These are phyloP conservation scores for Pherbina coryleti DNA, from an alignment of 2,888 invertebrate species.

Conservation along the genomic window DNA sequence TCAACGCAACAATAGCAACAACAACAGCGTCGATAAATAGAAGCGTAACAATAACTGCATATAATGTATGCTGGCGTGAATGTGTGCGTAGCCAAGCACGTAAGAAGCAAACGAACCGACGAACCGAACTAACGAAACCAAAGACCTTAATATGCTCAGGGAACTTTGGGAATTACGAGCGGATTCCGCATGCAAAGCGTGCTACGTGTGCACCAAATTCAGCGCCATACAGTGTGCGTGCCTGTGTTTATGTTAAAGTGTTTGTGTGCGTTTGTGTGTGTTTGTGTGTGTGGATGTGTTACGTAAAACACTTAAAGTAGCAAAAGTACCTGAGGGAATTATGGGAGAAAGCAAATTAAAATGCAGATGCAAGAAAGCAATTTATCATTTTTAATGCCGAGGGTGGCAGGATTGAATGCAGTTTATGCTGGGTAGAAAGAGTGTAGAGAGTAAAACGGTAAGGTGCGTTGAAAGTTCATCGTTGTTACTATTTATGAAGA, in stretches of 20 bases:
- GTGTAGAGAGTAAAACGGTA: not conserved
- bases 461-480: not conserved
- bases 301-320: conserved; percentile 31
- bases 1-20: conserved; percentile 7
- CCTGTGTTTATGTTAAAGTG: not conserved
- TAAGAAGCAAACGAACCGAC: conserved; percentile 18
- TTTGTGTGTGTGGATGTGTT: not conserved
- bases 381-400: conserved; percentile 33
- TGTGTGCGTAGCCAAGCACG: conserved; percentile 23
- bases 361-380: conserved; percentile 30
- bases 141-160: conserved; percentile 24
- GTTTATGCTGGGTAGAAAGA: not conserved
- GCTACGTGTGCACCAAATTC: conserved; percentile 6
- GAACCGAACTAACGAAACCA: not conserved
- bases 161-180: conserved; percentile 19
- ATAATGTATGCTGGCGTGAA: conserved; percentile 1
- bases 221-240: not conserved
- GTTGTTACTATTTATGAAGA: not conserved
- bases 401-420: conserved; percentile 2
- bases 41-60: not conserved
- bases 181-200: conserved; percentile 25
- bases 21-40: not conserved
- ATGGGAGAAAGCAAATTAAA: conserved; percentile 35
- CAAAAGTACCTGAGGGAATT: conserved; percentile 37
- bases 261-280: conserved; percentile 4